A percentile compares a stretch with the other conserved stretches of the same genome.
Conservation (phyloP, 2,113 vertebrate genomes). For the Promerops cafer region DNA sequence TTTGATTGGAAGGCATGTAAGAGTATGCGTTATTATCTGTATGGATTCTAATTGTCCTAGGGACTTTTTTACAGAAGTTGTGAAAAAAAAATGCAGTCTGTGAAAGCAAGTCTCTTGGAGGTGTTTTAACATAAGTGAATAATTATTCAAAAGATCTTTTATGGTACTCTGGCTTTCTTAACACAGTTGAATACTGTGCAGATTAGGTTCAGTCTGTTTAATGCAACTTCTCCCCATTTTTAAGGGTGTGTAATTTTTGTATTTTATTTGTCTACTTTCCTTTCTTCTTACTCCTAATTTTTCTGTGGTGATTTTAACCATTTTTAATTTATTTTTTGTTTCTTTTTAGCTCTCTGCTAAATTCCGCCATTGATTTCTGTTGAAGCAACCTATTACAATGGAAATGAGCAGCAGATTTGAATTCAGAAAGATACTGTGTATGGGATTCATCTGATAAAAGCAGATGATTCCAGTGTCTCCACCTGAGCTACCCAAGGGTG, state of each 20-base stretch:
- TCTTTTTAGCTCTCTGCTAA: background rate
- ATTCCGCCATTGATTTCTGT: background rate
- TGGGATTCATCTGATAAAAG: background rate
- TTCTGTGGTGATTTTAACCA: rapidly evolving
- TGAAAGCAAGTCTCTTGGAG: background rate
- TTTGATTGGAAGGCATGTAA: background rate
- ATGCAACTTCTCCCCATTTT: background rate
- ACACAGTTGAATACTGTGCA: background rate
- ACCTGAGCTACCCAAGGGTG: background rate
- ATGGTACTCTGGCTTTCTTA: background rate
- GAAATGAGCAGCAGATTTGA: background rate
- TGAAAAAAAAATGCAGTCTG: background rate
- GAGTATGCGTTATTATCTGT: background rate
- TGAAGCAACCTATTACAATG: background rate
- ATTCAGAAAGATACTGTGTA: background rate
- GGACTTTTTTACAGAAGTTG: background rate
- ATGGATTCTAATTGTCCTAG: background rate
- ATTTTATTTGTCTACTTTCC: background rate
- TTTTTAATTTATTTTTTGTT: background rate
- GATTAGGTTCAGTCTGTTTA: background rate
- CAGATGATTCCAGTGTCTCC: background rate
- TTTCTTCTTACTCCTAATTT: background rate
- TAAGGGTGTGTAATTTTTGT: background rate
- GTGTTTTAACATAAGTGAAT: background rate
- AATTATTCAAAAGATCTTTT: background rate